These are phyloP conservation scores for Parus major DNA, from an alignment of 2,113 vertebrate genomes.

Conservation along the genomic window DNA sequence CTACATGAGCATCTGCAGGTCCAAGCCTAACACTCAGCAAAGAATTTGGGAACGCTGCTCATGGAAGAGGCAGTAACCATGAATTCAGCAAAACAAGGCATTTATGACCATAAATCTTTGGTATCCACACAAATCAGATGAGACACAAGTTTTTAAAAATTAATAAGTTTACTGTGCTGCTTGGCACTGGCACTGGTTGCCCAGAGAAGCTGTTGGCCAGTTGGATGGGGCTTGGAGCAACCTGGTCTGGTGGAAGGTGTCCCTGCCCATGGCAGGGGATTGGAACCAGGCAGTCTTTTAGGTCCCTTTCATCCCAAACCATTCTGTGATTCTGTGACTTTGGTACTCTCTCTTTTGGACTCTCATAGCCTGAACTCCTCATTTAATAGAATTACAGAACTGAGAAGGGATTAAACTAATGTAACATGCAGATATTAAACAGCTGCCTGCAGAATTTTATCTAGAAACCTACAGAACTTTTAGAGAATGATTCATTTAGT, in stretches of 20 bases:
- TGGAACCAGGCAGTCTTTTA: background rate
- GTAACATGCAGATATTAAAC: background rate
- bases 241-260: background rate
- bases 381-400: background rate
- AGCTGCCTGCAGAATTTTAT: background rate
- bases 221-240: background rate
- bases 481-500: background rate
- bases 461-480: background rate
- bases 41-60: background rate
- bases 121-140: background rate
- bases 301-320: background rate
- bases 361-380: background rate
- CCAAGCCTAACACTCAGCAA: background rate
- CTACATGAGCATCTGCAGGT: background rate
- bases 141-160: background rate
- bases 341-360: background rate
- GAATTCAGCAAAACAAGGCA: background rate
- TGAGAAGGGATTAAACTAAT: background rate
- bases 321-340: background rate
- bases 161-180: background rate
- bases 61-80: background rate
- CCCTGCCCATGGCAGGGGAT: background rate
- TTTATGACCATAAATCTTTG: background rate
- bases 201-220: background rate
- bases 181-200: background rate